These are phyloP conservation scores for Cirrhinus molitorella DNA, from an alignment of 2,797 vertebrate species.

Conservation along the genomic window DNA sequence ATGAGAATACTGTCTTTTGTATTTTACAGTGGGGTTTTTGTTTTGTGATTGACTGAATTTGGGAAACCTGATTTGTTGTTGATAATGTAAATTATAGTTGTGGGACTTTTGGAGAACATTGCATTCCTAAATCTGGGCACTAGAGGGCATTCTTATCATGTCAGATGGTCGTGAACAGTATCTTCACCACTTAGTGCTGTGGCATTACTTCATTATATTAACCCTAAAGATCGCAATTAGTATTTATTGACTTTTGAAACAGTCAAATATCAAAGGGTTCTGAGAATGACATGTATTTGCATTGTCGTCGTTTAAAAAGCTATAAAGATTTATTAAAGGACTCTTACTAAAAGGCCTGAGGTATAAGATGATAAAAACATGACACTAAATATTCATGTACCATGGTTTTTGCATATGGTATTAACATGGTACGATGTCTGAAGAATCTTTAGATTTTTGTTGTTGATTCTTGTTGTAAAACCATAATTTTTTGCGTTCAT, in stretches of 20 bases:
- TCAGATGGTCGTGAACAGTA: slow-evolving; percentile 13
- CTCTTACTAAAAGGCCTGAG: neutral
- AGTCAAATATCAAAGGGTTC: neutral
- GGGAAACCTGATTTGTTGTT: neutral
- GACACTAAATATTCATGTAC: too few relatives aligned
- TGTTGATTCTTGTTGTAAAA: neutral
- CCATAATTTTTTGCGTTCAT: neutral
- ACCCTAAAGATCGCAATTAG: neutral
- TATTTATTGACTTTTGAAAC: slow-evolving; percentile 4
- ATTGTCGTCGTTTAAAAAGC: neutral
- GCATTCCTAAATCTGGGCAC: slow-evolving; percentile 46
- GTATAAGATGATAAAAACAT: neutral
- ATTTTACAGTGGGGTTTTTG: neutral
- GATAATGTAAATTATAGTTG: too few relatives aligned
- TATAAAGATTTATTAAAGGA: neutral
- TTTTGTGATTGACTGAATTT: neutral
- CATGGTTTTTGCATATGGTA: neutral
- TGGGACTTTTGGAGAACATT: neutral
- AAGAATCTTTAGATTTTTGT: neutral
- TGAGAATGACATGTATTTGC: neutral
- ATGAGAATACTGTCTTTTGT: neutral
- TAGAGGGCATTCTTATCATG: slow-evolving; percentile 63
- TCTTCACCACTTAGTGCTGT: neutral
- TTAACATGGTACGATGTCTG: neutral
- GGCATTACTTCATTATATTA: neutral